Conservation (phyloP, 2,888 invertebrate species). For the Corbicula japonica region DNA sequence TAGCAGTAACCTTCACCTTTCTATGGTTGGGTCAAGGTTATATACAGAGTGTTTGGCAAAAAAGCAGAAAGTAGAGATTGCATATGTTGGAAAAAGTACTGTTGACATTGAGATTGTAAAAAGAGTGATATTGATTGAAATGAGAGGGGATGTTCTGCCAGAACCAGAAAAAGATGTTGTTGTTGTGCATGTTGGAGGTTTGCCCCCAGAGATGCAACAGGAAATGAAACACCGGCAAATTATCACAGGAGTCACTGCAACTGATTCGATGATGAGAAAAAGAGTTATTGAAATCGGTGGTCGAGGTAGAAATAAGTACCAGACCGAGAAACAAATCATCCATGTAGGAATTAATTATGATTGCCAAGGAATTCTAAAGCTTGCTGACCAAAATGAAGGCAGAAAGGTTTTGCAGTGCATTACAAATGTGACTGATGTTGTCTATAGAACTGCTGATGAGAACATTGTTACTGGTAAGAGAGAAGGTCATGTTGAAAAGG, state of each 20-base stretch:
- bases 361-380: slow-evolving; percentile 46
- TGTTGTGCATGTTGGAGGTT: slow-evolving; percentile 50
- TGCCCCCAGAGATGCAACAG: slow-evolving; percentile 33
- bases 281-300: slow-evolving; percentile 51
- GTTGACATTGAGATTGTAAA: slow-evolving; percentile 53
- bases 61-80: slow-evolving; percentile 31
- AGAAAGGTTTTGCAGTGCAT: slow-evolving; percentile 46
- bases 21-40: slow-evolving; percentile 40
- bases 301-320: slow-evolving; percentile 19
- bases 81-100: slow-evolving; percentile 41
- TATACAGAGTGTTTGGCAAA: slow-evolving; percentile 35
- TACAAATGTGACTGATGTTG: slow-evolving; percentile 6
- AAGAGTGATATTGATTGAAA: slow-evolving; percentile 37
- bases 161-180: slow-evolving; percentile 47
- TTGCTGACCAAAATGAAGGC: slow-evolving; percentile 24
- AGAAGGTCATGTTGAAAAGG: slow-evolving; percentile 2
- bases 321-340: slow-evolving; percentile 52
- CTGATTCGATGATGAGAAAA: slow-evolving; percentile 10
- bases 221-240: slow-evolving; percentile 34
- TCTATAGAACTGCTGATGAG: slow-evolving; percentile 16
- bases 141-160: slow-evolving; percentile 51
- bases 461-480: slow-evolving; percentile 22
- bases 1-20: slow-evolving; percentile 33
- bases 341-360: slow-evolving; percentile 44
- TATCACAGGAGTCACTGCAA: slow-evolving; percentile 23